Evolutionary conservation across 2,113 vertebrate genomes (phyloP).

Genomic region (Neofelis nebulosa): DNA sequence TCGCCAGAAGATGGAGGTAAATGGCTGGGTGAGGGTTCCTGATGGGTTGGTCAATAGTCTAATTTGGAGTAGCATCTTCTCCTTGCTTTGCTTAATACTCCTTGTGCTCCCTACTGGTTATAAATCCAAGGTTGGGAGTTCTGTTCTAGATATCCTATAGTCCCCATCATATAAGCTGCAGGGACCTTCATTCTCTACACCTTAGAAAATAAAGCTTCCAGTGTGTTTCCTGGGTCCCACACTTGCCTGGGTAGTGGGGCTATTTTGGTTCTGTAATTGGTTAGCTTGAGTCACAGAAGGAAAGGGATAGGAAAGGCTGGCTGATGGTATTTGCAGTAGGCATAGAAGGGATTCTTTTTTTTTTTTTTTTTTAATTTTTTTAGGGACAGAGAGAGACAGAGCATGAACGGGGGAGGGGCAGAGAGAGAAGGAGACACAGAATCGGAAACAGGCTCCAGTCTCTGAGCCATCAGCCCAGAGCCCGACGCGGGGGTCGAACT

Average conservation of each 20-base stretch:
- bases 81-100: not conserved
- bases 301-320: not conserved
- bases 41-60: not conserved
- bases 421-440: no score
- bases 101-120: not conserved
- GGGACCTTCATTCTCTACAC: not conserved
- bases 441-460: no score
- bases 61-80: not conserved
- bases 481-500: no score
- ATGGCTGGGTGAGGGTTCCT: not conserved
- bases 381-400: no score
- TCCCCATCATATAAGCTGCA: not conserved
- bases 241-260: not conserved
- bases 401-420: no score
- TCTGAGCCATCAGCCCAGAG: no score
- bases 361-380: no score
- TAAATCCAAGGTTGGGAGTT: not conserved
- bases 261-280: conserved; percentile 17
- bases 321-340: not conserved
- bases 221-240: not conserved
- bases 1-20: not conserved
- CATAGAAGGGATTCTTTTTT: not conserved
- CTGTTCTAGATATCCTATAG: not conserved
- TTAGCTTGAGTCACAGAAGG: not conserved
- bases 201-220: not conserved